phyloP scores from a whole-genome alignment of 2,797 vertebrate genomes.

The Ciconia nigra region DNA sequence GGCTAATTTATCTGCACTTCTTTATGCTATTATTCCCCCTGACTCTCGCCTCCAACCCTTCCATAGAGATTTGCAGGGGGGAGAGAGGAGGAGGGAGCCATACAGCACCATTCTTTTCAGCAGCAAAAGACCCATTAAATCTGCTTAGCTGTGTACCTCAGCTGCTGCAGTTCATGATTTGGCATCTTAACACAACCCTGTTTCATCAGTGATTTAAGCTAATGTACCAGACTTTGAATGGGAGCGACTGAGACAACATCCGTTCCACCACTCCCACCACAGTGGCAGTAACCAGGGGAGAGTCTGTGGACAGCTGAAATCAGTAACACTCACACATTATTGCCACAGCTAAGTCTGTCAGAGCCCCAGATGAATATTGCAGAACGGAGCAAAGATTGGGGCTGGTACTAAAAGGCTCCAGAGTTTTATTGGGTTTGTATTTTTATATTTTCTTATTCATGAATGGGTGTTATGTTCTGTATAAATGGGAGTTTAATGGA shows the following conservation, averaged over 20 bases:
- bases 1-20: not conserved
- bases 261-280: not conserved
- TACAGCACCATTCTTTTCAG: not conserved
- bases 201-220: not conserved
- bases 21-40: not conserved
- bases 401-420: not conserved
- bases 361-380: not conserved
- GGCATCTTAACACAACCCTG: not conserved
- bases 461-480: not conserved
- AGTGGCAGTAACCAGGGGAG: not conserved
- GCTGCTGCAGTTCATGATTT: not conserved
- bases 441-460: not conserved
- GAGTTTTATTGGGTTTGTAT: not conserved
- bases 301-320: not conserved
- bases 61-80: not conserved
- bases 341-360: not conserved
- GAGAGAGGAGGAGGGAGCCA: not conserved
- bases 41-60: not conserved
- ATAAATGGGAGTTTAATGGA: not conserved
- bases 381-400: not conserved
- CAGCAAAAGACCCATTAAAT: not conserved
- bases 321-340: not conserved
- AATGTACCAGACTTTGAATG: not conserved
- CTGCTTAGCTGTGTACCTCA: not conserved
- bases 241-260: not conserved